phyloP scores from a whole-genome alignment of 2,888 invertebrate species.

The Cephus nigrinus region DNA sequence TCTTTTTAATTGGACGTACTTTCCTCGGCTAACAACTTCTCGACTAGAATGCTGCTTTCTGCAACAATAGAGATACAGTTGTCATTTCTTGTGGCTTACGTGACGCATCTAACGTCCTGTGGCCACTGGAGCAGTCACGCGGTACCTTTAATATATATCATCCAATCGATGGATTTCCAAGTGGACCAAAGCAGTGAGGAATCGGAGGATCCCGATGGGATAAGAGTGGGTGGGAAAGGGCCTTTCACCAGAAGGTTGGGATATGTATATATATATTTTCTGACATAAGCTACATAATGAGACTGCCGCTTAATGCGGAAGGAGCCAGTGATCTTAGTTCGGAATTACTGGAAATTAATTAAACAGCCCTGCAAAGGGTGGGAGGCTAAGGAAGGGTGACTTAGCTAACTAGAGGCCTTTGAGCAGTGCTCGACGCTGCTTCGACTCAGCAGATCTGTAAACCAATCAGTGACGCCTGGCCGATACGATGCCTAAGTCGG shows the following conservation, averaged over 20 bases:
- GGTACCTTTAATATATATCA: too few relatives aligned
- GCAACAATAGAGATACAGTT: too few relatives aligned
- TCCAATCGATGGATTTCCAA: too few relatives aligned
- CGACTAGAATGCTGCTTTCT: too few relatives aligned
- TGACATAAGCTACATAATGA: conserved; percentile 10
- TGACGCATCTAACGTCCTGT: too few relatives aligned
- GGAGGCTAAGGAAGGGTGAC: conserved; percentile 37
- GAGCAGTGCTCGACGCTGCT: conserved; percentile 36
- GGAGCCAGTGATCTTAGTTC: conserved; percentile 22
- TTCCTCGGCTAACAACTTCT: conserved; percentile 1
- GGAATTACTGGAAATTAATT: conserved; percentile 36
- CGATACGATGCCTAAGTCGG: conserved; percentile 44
- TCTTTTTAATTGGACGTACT: conserved; percentile 28
- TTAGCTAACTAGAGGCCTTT: conserved; percentile 36
- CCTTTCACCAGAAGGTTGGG: not conserved
- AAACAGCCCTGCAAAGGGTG: conserved; percentile 28
- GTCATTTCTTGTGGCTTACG: too few relatives aligned
- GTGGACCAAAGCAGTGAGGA: too few relatives aligned
- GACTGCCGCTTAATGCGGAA: conserved; percentile 12
- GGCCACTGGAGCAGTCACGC: too few relatives aligned
- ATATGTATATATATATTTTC: not conserved
- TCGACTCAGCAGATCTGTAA: conserved; percentile 49
- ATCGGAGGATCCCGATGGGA: too few relatives aligned
- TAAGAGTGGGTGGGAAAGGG: not conserved
- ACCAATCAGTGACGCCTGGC: conserved; percentile 53